Evolutionary conservation across 2,797 vertebrate species (phyloP).

Genomic region (Chaetophractus vellerosus): DNA sequence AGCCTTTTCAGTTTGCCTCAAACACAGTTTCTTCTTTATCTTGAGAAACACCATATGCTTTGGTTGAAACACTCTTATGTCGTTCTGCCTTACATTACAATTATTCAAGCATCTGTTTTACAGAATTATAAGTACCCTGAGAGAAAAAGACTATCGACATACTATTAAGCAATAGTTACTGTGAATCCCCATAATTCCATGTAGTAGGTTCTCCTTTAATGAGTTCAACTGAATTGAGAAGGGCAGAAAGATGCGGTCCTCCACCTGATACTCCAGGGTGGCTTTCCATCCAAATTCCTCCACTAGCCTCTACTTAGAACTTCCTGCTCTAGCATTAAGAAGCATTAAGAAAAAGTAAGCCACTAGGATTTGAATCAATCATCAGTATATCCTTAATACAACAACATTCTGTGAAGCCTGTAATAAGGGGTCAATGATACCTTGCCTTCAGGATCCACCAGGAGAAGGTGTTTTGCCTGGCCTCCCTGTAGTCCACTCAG

Average conservation of each 20-base stretch:
- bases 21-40: neutral
- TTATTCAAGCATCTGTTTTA: slow-evolving; percentile 25
- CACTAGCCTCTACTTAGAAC: neutral
- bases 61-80: neutral
- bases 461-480: slow-evolving; percentile 94
- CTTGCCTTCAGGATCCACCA: slow-evolving; percentile 97
- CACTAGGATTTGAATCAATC: neutral
- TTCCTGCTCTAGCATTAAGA: neutral
- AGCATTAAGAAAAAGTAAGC: neutral
- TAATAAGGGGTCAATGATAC: slow-evolving; percentile 83
- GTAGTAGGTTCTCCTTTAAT: neutral
- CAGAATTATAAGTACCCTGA: neutral
- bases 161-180: neutral
- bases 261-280: neutral
- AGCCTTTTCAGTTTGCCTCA: neutral
- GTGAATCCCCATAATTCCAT: neutral
- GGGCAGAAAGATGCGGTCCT: neutral
- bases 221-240: neutral
- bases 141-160: neutral
- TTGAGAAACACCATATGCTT: slow-evolving; percentile 4
- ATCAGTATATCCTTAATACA: neutral
- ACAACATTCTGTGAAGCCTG: neutral
- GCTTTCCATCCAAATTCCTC: neutral
- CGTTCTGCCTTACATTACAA: neutral
- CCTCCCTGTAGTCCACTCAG: slow-evolving; percentile 96